phyloP scores from a whole-genome alignment of 2,797 vertebrate genomes.

The Chelidonichthys spinosus region DNA sequence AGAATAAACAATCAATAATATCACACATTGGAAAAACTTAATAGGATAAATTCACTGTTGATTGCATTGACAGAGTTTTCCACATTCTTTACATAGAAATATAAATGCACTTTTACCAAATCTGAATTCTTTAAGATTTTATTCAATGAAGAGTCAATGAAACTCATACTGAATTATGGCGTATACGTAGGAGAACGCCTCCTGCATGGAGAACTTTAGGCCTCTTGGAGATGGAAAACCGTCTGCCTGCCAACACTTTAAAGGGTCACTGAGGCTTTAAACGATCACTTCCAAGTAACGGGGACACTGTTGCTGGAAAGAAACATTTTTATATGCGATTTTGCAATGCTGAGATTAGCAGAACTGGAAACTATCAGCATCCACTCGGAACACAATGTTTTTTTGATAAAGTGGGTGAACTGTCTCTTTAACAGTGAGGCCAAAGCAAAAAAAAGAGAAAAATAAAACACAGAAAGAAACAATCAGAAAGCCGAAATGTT shows the following conservation, averaged over 20 bases:
- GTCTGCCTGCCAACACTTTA: slow-evolving; percentile 41
- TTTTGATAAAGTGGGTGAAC: not conserved
- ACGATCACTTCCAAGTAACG: slow-evolving; percentile 10
- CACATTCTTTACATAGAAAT: not conserved
- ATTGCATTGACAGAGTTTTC: not conserved
- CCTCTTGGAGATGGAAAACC: slow-evolving; percentile 48
- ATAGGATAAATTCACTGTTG: not conserved
- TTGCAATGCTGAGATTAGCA: not conserved
- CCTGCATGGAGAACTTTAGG: slow-evolving; percentile 37
- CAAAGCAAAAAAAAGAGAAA: not conserved
- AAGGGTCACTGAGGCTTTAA: not conserved
- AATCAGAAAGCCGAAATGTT: slow-evolving; percentile 53
- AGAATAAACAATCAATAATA: too few species aligned
- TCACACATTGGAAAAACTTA: not conserved
- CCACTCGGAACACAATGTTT: not conserved
- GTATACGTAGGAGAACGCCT: slow-evolving; percentile 4
- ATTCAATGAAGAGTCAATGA: not conserved
- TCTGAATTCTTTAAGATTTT: not conserved
- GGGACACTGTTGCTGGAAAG: slow-evolving; percentile 40
- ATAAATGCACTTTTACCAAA: not conserved
- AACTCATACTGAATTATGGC: slow-evolving; percentile 22
- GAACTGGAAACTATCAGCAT: not conserved
- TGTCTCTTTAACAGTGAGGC: slow-evolving; percentile 15
- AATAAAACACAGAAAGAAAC: slow-evolving; percentile 36
- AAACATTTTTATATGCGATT: not conserved